Conservation (phyloP, 2,113 vertebrate species). For the Istiophorus platypterus region DNA sequence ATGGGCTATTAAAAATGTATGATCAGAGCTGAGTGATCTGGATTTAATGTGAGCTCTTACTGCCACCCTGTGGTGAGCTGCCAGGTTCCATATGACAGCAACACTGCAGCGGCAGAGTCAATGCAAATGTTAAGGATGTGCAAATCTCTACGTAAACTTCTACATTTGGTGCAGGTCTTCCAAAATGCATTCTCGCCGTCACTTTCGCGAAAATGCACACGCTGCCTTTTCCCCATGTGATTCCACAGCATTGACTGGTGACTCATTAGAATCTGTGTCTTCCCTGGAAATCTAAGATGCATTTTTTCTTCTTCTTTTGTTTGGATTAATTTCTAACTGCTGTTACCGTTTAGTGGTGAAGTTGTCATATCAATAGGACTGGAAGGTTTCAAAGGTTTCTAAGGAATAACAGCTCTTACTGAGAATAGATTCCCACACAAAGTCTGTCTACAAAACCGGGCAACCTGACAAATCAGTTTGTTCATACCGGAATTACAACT, state of each 20-base stretch:
- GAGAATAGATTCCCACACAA: neutral
- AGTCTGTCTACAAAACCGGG: neutral
- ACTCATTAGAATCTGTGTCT: neutral
- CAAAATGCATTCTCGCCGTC: neutral
- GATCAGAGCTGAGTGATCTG: neutral
- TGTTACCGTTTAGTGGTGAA: too few relatives aligned
- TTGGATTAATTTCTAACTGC: neutral
- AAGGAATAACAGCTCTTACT: neutral
- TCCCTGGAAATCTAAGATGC: neutral
- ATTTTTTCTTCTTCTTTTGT: neutral
- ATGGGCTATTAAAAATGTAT: too few relatives aligned
- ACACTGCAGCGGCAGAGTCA: neutral
- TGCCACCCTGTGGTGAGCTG: constrained; percentile 55
- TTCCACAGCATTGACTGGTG: neutral
- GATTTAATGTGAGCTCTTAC: neutral
- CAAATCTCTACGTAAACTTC: neutral
- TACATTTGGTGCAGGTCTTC: neutral
- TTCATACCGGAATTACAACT: too few relatives aligned
- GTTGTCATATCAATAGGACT: too few relatives aligned
- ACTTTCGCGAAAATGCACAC: neutral
- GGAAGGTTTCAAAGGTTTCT: neutral
- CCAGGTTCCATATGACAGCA: too few relatives aligned
- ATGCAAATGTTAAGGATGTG: neutral
- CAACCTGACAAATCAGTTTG: neutral
- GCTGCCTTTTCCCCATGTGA: neutral